Evolutionary conservation across 2,797 vertebrate genomes (phyloP).

Genomic region (Argya squamiceps): DNA sequence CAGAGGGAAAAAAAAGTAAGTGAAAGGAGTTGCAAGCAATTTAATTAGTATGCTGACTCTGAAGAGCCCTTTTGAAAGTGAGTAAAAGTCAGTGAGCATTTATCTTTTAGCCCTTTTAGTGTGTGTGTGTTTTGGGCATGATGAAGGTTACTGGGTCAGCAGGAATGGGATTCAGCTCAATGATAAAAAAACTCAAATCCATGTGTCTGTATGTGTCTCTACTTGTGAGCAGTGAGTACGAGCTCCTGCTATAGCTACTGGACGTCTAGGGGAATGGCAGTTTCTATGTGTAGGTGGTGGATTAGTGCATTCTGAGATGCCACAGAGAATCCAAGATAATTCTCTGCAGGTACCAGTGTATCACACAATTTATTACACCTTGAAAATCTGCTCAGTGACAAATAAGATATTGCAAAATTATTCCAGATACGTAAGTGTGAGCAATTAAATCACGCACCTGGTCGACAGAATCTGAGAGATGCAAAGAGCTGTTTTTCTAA

Average conservation of each 20-base stretch:
- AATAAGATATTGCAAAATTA: neutral
- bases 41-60: neutral
- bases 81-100: neutral
- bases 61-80: neutral
- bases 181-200: neutral
- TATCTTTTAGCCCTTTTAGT: neutral
- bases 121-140: neutral
- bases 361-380: neutral
- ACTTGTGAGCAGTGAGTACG: neutral
- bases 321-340: neutral
- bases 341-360: neutral
- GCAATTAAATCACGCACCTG: neutral
- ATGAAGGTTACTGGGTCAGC: neutral
- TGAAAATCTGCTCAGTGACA: neutral
- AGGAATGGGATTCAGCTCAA: neutral
- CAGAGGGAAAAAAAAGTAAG: neutral
- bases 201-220: neutral
- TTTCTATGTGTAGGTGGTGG: neutral
- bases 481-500: neutral
- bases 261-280: neutral
- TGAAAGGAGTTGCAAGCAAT: neutral
- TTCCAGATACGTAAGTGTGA: neutral
- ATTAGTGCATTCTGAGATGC: neutral
- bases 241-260: neutral
- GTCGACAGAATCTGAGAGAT: rapidly evolving